phyloP scores from a whole-genome alignment of 2,888 invertebrate species.

The Cheilosia vulpina region DNA sequence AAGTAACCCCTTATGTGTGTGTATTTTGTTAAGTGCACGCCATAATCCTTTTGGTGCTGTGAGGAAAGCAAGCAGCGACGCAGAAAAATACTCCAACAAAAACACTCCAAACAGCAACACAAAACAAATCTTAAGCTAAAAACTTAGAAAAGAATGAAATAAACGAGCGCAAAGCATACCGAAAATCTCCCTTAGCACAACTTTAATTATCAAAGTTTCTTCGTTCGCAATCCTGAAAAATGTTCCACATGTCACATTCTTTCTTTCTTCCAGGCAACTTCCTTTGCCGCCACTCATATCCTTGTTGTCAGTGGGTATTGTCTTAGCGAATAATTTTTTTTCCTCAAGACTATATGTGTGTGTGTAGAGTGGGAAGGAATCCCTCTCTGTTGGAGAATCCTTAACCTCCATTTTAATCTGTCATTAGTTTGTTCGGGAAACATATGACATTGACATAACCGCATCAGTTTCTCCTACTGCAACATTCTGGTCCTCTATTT shows the following conservation, averaged over 20 bases:
- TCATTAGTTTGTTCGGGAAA: constrained; percentile 71
- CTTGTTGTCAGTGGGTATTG: constrained; percentile 14
- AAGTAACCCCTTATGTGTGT: constrained; percentile 56
- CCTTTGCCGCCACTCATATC: constrained; percentile 21
- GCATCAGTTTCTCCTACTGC: constrained; percentile 63
- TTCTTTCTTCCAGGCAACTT: constrained; percentile 39
- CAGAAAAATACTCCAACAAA: constrained; percentile 5
- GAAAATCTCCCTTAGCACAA: constrained; percentile 54
- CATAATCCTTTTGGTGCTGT: constrained; percentile 41
- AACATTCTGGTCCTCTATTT: constrained; percentile 36
- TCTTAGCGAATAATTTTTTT: constrained; percentile 41
- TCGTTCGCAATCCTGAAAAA: constrained; percentile 63
- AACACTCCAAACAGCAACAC: constrained; percentile 6
- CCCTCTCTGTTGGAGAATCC: constrained; percentile 46
- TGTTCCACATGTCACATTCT: constrained; percentile 70
- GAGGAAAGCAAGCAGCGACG: constrained; percentile 3
- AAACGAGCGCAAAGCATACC: constrained; percentile 63
- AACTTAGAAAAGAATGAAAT: constrained; percentile 64
- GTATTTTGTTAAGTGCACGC: constrained; percentile 68
- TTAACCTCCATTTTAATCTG: constrained; percentile 73
- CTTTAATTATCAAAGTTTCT: constrained; percentile 74
- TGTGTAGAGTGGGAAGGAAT: constrained; percentile 7
- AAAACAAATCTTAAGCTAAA: constrained; percentile 55
- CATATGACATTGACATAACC: constrained; percentile 75
- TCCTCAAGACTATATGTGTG: not conserved